These are phyloP conservation scores for Lycaena phlaeas DNA, from an alignment of 2,888 invertebrate genomes.

Conservation along the genomic window DNA sequence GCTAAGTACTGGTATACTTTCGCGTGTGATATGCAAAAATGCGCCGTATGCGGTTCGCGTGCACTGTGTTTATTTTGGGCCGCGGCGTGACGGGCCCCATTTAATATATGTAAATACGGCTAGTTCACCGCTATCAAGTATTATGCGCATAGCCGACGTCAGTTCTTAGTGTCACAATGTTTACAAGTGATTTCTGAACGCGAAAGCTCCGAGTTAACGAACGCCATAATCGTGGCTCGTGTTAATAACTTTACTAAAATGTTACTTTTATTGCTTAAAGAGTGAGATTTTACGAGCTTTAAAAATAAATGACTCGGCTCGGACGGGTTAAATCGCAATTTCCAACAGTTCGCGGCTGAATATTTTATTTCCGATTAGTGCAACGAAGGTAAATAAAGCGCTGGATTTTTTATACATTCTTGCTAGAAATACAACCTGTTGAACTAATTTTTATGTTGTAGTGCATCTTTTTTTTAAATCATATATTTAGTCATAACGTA, in stretches of 20 bases:
- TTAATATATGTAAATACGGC: slow-evolving; percentile 46
- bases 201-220: slow-evolving; percentile 40
- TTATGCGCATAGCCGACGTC: slow-evolving; percentile 34
- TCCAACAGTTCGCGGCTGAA: slow-evolving; percentile 48
- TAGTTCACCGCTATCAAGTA: slow-evolving; percentile 37
- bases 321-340: slow-evolving; percentile 47
- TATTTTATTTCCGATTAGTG: slow-evolving; percentile 51
- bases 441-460: too few species aligned
- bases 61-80: slow-evolving; percentile 49
- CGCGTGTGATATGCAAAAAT: slow-evolving; percentile 57
- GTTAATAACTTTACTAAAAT: slow-evolving; percentile 57
- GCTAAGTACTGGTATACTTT: slow-evolving; percentile 52
- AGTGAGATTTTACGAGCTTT: slow-evolving; percentile 69
- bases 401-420: neutral
- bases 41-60: slow-evolving; percentile 35
- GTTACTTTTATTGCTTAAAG: slow-evolving; percentile 64
- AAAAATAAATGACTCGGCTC: slow-evolving; percentile 62
- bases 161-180: slow-evolving; percentile 51
- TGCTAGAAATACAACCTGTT: too few species aligned
- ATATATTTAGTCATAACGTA: too few species aligned
- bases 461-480: too few species aligned
- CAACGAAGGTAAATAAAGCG: slow-evolving; percentile 33
- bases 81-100: slow-evolving; percentile 37
- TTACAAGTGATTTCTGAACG: slow-evolving; percentile 48
- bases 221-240: slow-evolving; percentile 38